Evolutionary conservation across 2,113 vertebrate species (phyloP), one percentile per base, ranked within the genome.

Genomic region (Barbus barbus): DNA sequence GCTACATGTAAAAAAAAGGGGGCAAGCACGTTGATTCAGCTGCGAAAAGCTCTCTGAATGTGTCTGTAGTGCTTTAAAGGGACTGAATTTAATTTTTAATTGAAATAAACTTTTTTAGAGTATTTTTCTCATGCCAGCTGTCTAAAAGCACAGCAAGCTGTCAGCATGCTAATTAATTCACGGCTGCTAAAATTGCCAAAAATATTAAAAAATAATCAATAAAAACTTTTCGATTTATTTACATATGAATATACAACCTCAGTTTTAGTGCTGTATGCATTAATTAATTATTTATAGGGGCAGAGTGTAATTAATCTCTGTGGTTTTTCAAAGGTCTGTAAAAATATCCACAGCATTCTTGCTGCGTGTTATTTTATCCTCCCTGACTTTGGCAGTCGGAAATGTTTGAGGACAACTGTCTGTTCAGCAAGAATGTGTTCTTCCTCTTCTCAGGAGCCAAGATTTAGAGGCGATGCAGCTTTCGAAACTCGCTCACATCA

Each of bases 331-430:
- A 86, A 81, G 83, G 74, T 85, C 44, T 67, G 69, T 76, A 84
- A 83, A 84, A 71, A 81, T 76, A 86, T 79, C 51, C 38, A 79
- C 72, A 28, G 60, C 83, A 83, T 85, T 83, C 76, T 78, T 81
- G 58, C 38, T 63, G 24, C 20, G 18, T 48, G 60, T 72, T 83
- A 67, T 85, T 85, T 83, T 74, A 69, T 78, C 67, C 75, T 85
- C 67, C 38, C 67, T 78, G 71, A 81, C 78, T 82, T 84, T 87
- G 83, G 72, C 18, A 28, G 16, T 77, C 41, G 31, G 69, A 53
- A 82, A 85, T 85, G 75, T 85, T 85, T 85, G 69, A 58, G 80
- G 75, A 87, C 83, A 87, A 83, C 58, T 80, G 69, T 75, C 81
- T 85, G 72, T 85, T 78, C 26, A 83, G 83, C 75, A 76, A 28